Conservation (phyloP, 2,797 vertebrate species). For the Choloepus didactylus region DNA sequence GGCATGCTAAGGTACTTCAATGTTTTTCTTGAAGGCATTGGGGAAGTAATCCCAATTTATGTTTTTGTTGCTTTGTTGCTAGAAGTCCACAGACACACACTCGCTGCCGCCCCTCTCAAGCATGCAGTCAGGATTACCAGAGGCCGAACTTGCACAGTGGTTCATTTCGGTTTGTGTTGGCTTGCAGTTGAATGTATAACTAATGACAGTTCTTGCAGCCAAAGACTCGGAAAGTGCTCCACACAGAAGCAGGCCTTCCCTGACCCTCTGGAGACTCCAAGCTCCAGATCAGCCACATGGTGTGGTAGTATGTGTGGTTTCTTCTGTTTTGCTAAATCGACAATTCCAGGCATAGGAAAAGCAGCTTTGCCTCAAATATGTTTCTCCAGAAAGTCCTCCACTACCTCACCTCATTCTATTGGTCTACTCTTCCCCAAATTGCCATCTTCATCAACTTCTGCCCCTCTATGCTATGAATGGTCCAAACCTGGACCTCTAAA, state of each 20-base stretch:
- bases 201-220: conserved; percentile 68
- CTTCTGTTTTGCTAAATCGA: conserved; percentile 41
- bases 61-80: conserved; percentile 11
- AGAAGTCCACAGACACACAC: not conserved
- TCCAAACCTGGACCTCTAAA: not conserved
- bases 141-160: not conserved
- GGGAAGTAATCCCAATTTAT: not conserved
- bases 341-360: conserved; percentile 28
- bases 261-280: not conserved
- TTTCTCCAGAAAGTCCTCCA: conserved; percentile 49
- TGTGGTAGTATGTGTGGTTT: conserved; percentile 36
- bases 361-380: not conserved
- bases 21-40: not conserved
- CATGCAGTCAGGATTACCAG: not conserved
- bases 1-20: not conserved
- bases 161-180: conserved; percentile 68
- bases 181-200: conserved; percentile 63
- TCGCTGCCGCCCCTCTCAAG: not conserved
- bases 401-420: not conserved
- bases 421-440: not conserved
- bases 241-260: not conserved
- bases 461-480: not conserved
- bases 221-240: conserved; percentile 42
- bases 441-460: not conserved
- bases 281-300: not conserved